Percentiles rank a stretch among this genome's conserved stretches.
Evolutionary conservation across 2,797 vertebrate species (phyloP).

Genomic region (Ceryle rudis): DNA sequence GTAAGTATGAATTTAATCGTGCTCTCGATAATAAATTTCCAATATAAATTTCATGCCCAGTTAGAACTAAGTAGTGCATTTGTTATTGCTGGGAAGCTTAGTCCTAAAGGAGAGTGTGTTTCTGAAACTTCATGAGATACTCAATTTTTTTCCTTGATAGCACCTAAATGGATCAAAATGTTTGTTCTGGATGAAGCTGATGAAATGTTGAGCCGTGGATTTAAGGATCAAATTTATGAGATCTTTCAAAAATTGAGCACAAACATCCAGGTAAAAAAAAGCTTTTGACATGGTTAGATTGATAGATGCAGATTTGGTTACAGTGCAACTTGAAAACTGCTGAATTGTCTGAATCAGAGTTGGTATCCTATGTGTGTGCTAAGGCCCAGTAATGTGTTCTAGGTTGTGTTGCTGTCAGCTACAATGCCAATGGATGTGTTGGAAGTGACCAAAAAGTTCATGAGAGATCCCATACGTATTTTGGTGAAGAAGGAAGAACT

Average conservation of each 20-base stretch:
- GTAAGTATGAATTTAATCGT: slow-evolving; percentile 78
- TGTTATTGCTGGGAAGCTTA: neutral
- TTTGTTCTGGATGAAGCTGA: slow-evolving; percentile 99
- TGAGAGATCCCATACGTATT: slow-evolving; percentile 98
- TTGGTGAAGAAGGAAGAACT: slow-evolving; percentile 98
- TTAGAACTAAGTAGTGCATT: rapidly evolving
- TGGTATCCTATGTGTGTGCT: neutral
- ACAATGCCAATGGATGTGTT: slow-evolving; percentile 98
- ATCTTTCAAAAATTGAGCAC: slow-evolving; percentile 98
- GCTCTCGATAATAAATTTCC: rapidly evolving
- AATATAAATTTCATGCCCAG: rapidly evolving
- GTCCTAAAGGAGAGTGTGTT: neutral
- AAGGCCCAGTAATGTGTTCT: rapidly evolving
- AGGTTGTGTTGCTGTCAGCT: slow-evolving; percentile 97
- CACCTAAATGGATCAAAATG: slow-evolving; percentile 97
- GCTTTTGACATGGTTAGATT: rapidly evolving
- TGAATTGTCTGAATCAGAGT: slow-evolving; percentile 76
- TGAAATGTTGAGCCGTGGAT: slow-evolving; percentile 98
- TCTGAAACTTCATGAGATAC: neutral
- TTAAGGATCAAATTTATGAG: slow-evolving; percentile 99
- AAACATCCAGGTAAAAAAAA: slow-evolving; percentile 90
- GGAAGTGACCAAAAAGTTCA: slow-evolving; percentile 99
- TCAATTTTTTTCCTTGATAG: slow-evolving; percentile 62
- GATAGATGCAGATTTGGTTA: slow-evolving; percentile 75
- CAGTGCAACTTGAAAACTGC: slow-evolving; percentile 73